A percentile compares a stretch with the other conserved stretches of the same genome.
Conservation (phyloP, 2,113 vertebrate species). For the Pteruthius melanotis region DNA sequence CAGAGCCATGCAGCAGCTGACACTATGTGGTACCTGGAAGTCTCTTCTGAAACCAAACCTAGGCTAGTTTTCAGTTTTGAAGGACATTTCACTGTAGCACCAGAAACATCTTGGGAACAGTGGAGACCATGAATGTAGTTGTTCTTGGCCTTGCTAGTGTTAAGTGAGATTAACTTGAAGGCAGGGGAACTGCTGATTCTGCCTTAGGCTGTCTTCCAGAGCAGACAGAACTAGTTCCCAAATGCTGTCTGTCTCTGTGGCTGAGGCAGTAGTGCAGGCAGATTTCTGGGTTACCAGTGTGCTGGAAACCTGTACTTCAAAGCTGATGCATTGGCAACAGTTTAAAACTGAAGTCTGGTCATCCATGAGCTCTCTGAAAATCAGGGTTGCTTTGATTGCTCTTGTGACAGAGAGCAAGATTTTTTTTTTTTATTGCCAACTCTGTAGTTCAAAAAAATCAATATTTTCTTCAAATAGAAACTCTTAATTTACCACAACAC, state of each 20-base stretch:
- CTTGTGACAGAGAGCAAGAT: background rate
- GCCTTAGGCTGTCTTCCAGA: background rate
- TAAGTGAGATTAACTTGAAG: background rate
- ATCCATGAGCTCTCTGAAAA: background rate
- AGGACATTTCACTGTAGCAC: background rate
- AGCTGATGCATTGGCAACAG: background rate
- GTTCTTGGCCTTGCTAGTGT: background rate
- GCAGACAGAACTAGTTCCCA: background rate
- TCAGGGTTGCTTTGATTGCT: background rate
- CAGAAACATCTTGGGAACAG: background rate
- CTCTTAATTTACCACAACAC: background rate
- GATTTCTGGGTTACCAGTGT: background rate
- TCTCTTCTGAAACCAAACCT: background rate
- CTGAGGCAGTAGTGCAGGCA: background rate
- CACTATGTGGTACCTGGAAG: background rate
- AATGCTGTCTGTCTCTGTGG: background rate
- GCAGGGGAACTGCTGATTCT: background rate
- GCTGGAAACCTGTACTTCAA: background rate
- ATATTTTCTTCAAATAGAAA: slow-evolving; percentile 6
- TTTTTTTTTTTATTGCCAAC: background rate
- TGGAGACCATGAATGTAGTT: background rate
- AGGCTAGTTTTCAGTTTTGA: background rate
- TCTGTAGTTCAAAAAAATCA: background rate
- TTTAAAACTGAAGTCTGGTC: background rate
- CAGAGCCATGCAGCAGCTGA: background rate